Base-by-base conservation (phyloP, 2,797 vertebrate genomes). In the Pteronotus mesoamericanus region DNA sequence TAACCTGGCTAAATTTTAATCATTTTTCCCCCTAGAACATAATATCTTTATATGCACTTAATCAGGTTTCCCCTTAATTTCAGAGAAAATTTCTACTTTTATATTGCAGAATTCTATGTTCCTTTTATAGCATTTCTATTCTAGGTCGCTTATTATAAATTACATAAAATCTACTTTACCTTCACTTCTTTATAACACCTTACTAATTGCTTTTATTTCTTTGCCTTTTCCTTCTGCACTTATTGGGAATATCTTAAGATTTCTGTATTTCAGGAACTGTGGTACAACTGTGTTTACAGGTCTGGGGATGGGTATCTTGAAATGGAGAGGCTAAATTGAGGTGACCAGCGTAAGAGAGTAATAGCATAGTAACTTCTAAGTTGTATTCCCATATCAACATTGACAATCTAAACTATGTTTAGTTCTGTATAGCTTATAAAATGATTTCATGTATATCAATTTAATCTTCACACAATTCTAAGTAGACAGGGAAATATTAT, bases 131-230 rank as follows among this genome's bases (percentile, higher is more conserved):
- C 0, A 59, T 93, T 96, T 64, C 55, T 69, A 26, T 86, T 88
- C 22, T 46, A 88, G 29, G 32, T 85, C 74, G 46, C 7, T 46
- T 29, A 78, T 69, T 79, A 94, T 39, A 74, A 90, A 82, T 94
- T 69, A 78, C 9, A 90, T 82, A 68, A 61, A 86, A 42, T 87
- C 4, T 72, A 57, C 12, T 51, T 78, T 42, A 66, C 59, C 57
- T 85, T 94, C 16, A 83, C 39, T 91, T 22, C 9, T 92, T 87
- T 51, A 46, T 39, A 79, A n/a, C 18, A 83, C 2, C 15, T 59
- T 61, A 83, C 26, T 83, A 68, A 94, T 64, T 95, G 9, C 9
- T 93, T 97, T 94, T 57, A n/a, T 68, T 75, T 69, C 29, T 88
- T 92, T 78, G 19, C 72, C 15, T 90, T 89, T 93, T 57, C 11